A percentile compares a stretch with the other conserved stretches of the same genome.
Conservation (phyloP, 1,140 invertebrate genomes). For the Drosophila saltans region DNA sequence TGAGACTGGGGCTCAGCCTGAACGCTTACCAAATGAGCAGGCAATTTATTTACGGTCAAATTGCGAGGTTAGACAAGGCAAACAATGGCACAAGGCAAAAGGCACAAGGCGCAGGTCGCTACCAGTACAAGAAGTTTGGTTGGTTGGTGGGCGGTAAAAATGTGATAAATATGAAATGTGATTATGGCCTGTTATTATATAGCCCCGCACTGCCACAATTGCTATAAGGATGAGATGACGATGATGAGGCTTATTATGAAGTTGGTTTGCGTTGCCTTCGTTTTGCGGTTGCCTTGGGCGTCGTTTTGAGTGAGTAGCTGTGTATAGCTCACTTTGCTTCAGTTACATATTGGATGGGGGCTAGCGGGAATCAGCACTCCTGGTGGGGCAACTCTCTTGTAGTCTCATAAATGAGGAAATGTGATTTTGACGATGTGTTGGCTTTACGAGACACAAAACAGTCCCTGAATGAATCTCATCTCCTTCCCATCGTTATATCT, state of each 20-base stretch:
- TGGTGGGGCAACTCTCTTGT: constrained; percentile 10
- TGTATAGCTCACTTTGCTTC: constrained; percentile 21
- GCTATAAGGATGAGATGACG: constrained; percentile 5
- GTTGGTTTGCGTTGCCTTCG: constrained; percentile 47
- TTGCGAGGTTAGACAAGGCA: constrained; percentile 71
- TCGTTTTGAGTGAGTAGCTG: constrained; percentile 73
- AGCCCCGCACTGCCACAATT: constrained; percentile 30
- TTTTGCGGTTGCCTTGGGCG: constrained; percentile 69
- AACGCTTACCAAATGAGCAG: constrained; percentile 74
- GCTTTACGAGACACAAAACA: constrained; percentile 54
- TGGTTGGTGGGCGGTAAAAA: constrained; percentile 73
- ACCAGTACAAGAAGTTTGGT: not conserved
- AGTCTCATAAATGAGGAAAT: constrained; percentile 62
- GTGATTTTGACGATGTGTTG: constrained; percentile 82
- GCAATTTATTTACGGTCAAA: constrained; percentile 82
- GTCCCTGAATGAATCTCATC: constrained; percentile 29
- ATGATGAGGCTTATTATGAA: constrained; percentile 79
- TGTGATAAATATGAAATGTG: constrained; percentile 83
- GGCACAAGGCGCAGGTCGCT: constrained; percentile 39
- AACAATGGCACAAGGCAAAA: constrained; percentile 67
- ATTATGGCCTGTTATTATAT: constrained; percentile 79
- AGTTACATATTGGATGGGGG: not conserved
- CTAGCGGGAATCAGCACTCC: not conserved
- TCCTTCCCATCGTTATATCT: not conserved
- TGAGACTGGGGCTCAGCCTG: constrained; percentile 14